Percentiles rank a stretch among this genome's conserved stretches.
phyloP scores from a whole-genome alignment of 2,888 invertebrate genomes.

The Monopis laevigella region DNA sequence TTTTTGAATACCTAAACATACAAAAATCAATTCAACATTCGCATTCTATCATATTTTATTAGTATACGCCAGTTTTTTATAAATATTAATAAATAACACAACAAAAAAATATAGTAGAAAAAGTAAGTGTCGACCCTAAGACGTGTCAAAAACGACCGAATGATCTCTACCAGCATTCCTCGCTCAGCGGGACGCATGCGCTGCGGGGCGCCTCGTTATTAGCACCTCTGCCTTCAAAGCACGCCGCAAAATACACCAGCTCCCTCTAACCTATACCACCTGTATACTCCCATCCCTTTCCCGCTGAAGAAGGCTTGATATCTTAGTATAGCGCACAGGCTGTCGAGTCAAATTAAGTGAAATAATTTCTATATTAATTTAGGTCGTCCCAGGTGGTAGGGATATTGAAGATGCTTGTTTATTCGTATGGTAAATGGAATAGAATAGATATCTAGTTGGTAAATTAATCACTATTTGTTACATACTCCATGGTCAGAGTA shows the following conservation, averaged over 20 bases:
- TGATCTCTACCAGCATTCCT: slow-evolving; percentile 30
- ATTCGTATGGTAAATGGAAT: too few relatives aligned
- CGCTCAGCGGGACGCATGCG: slow-evolving; percentile 47
- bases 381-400: neutral
- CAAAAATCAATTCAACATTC: too few relatives aligned
- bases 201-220: slow-evolving; percentile 60
- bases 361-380: slow-evolving; percentile 32
- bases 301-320: slow-evolving; percentile 1
- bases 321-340: slow-evolving; percentile 19
- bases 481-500: too few relatives aligned
- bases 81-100: too few relatives aligned
- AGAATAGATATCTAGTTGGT: too few relatives aligned
- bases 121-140: neutral
- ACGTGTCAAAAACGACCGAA: slow-evolving; percentile 4
- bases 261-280: neutral
- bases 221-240: slow-evolving; percentile 58
- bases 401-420: too few relatives aligned
- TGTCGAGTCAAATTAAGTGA: slow-evolving; percentile 43
- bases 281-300: slow-evolving; percentile 4
- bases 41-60: too few relatives aligned
- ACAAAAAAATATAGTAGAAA: too few relatives aligned
- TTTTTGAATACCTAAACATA: too few relatives aligned
- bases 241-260: slow-evolving; percentile 25
- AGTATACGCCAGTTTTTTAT: too few relatives aligned
- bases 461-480: too few relatives aligned